These are phyloP conservation scores for Drosophila tristis DNA, from an alignment of 1,140 invertebrate species.

Conservation along the genomic window DNA sequence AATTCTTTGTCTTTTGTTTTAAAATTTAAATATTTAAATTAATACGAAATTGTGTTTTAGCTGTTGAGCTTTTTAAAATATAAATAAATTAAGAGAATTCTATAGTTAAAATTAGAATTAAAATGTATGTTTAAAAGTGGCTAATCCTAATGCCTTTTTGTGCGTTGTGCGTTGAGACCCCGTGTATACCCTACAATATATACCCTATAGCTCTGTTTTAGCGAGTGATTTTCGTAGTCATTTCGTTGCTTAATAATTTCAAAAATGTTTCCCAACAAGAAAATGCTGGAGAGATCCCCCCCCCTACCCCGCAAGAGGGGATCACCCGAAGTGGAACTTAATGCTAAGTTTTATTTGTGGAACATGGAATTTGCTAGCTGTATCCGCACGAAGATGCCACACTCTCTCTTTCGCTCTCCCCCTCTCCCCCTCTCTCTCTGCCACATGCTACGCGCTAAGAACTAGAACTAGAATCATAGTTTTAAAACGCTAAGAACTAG, in stretches of 20 bases:
- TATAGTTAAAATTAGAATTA: conserved; percentile 36
- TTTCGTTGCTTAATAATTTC: conserved; percentile 53
- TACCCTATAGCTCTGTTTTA: conserved; percentile 3
- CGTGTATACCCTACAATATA: no score
- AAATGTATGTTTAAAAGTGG: conserved; percentile 12
- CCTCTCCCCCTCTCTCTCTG: conserved; percentile 31
- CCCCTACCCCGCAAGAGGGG: conserved; percentile 3
- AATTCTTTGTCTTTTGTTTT: conserved; percentile 79
- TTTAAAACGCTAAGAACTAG: conserved; percentile 52
- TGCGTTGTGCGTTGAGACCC: no score
- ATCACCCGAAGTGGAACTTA: conserved; percentile 9
- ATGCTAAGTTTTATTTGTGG: conserved; percentile 64
- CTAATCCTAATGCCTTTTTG: no score
- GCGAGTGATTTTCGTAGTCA: conserved; percentile 25
- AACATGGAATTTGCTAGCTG: conserved; percentile 82
- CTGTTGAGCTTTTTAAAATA: conserved; percentile 59
- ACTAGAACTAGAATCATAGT: conserved; percentile 1
- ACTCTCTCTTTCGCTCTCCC: conserved; percentile 21
- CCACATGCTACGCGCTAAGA: conserved; percentile 26
- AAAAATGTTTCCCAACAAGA: conserved; percentile 34
- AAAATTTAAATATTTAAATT: conserved; percentile 59
- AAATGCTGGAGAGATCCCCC: conserved; percentile 44
- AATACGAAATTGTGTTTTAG: conserved; percentile 69
- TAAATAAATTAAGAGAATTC: conserved; percentile 55
- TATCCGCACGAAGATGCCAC: conserved; percentile 53